Evolutionary conservation across 2,797 vertebrate species (phyloP).

Genomic region (Psittacula derbiana): DNA sequence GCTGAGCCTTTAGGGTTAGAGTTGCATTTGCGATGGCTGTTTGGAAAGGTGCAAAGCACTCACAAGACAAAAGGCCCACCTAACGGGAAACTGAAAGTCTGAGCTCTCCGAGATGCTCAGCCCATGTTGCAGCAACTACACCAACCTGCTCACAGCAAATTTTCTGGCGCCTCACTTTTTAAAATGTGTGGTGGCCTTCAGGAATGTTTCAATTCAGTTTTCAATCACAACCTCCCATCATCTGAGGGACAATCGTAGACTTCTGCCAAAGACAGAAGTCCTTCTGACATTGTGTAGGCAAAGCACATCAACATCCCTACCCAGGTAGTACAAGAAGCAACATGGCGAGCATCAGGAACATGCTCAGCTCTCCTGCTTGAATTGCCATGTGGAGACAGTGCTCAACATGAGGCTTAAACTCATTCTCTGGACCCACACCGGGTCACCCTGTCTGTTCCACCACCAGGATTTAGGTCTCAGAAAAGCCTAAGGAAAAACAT

Average conservation of each 20-base stretch:
- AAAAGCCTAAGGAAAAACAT: background rate
- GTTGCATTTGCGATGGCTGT: background rate
- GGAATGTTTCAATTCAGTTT: background rate
- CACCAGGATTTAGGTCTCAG: background rate
- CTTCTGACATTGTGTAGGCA: background rate
- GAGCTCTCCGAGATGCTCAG: background rate
- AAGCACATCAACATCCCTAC: background rate
- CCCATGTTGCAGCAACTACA: background rate
- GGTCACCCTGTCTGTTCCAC: background rate
- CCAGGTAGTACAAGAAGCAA: background rate
- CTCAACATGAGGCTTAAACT: background rate
- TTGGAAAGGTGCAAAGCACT: background rate
- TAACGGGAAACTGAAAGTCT: background rate
- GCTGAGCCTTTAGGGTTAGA: background rate
- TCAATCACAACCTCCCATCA: background rate
- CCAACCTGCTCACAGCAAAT: background rate
- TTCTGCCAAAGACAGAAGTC: background rate
- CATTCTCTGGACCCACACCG: background rate
- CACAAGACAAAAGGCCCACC: background rate
- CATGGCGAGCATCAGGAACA: background rate
- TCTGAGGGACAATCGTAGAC: background rate
- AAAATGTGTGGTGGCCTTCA: background rate
- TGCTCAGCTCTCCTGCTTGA: background rate
- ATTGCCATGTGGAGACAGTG: rapidly evolving
- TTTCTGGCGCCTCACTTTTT: background rate